Base-by-base conservation (phyloP, 2,797 vertebrate genomes). In the Sciurus carolinensis region DNA sequence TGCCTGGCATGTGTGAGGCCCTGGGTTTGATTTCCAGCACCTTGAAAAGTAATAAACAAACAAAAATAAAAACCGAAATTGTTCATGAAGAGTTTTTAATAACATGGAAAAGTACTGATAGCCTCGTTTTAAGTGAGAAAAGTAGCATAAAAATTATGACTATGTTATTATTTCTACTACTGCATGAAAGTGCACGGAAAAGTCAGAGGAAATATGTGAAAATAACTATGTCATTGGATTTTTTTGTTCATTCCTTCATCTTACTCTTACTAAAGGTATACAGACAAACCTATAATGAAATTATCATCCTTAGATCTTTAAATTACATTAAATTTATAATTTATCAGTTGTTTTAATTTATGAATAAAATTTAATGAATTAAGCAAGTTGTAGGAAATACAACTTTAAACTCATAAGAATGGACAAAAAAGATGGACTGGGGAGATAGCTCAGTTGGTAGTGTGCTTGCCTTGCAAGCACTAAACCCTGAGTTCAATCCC, bases 301-400 rank as follows among this genome's bases (percentile, higher is more conserved):
- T 85, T 24, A 50, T n/a, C 47, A 72, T 5, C 81, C 36, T 96
- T 80, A 44, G 24, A 88, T 94, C 62, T 44, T 92, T 64, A 88
- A 87, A 52, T 67, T 82, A 62, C 47, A 17, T 75, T 79, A 79
- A 84, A 59, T 75, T 87, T 73, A 94, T 42, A 87, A 80, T 75
- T 28, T 82, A 50, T 72, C 9, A 6, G 30, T 39, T 77, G 2
- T 83, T 85, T 89, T 86, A 85, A 52, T 86, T 66, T 84, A 80
- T 75, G 76, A 76, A 76, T 95, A 80, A 67, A 93, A 86, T 86
- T 82, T 67, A 57, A 71, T 75, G 47, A 82, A 59, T 88, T 75
- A 79, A 93, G 42, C 44, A 67, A 84, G 22, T 77, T 79, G 6
- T 22, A 17, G 33, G 28, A 81, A 95, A 76, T 8, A 9, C n/a